Conservation (phyloP, 2,113 vertebrate species). For the Origma solitaria region DNA sequence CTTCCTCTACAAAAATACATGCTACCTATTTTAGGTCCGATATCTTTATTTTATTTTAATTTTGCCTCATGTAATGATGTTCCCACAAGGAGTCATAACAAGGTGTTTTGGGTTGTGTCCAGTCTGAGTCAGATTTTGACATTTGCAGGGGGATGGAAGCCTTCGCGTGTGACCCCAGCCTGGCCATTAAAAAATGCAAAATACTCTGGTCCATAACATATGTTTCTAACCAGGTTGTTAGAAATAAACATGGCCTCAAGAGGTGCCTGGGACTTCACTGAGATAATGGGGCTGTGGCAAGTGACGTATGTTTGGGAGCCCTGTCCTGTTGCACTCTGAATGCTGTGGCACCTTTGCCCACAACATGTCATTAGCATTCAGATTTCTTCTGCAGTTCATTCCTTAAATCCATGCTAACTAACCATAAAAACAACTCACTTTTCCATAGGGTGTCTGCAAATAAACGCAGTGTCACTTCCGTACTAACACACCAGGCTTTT, state of each 20-base stretch:
- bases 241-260: neutral
- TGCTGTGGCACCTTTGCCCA: neutral
- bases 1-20: conserved; percentile 20
- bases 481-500: neutral
- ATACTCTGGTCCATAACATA: neutral
- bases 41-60: neutral
- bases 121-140: neutral
- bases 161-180: neutral
- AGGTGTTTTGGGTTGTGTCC: neutral
- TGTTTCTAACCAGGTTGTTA: neutral
- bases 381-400: neutral
- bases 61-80: neutral
- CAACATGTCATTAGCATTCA: neutral
- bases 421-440: neutral
- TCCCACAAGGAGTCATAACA: neutral
- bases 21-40: neutral
- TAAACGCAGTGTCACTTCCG: neutral
- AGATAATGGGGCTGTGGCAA: neutral
- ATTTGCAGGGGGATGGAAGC: neutral
- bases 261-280: neutral
- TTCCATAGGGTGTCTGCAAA: neutral
- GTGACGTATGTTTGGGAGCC: fast-evolving
- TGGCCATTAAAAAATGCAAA: neutral
- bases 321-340: neutral
- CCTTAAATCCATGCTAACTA: neutral